Percentiles rank a stretch among this genome's conserved stretches.
These are phyloP conservation scores for Brachionus rotundiformis DNA, from an alignment of 1,140 invertebrate species.

Conservation along the genomic window DNA sequence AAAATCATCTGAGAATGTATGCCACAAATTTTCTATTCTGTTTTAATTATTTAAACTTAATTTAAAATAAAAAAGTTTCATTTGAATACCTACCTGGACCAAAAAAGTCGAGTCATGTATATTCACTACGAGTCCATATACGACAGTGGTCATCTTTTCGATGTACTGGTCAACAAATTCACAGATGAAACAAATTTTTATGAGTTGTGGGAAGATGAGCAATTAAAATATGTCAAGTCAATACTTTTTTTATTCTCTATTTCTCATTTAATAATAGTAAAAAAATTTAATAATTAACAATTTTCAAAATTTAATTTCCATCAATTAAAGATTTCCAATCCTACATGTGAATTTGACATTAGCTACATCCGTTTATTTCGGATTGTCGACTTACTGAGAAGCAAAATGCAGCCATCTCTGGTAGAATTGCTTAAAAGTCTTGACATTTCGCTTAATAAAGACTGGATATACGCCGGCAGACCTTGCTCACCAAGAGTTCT, in stretches of 20 bases:
- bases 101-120: conserved; percentile 70
- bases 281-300: no score
- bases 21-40: conserved; percentile 52
- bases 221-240: conserved; percentile 73
- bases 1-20: not conserved
- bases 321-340: conserved; percentile 56
- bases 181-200: conserved; percentile 67
- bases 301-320: no score
- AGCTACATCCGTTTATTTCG: conserved; percentile 80
- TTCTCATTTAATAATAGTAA: conserved; percentile 72
- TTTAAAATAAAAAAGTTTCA: conserved; percentile 65
- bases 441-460: conserved; percentile 68
- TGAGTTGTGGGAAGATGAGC: conserved; percentile 74
- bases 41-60: conserved; percentile 53
- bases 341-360: conserved; percentile 72
- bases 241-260: conserved; percentile 78
- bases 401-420: conserved; percentile 54
- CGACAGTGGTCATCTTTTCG: conserved; percentile 68
- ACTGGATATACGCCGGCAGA: conserved; percentile 74
- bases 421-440: conserved; percentile 22
- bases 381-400: conserved; percentile 75
- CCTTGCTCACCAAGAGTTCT: conserved; percentile 78
- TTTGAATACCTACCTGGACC: conserved; percentile 73
- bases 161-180: conserved; percentile 67
- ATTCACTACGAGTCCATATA: conserved; percentile 71